Evolutionary conservation across 2,888 invertebrate species (phyloP).

Genomic region (Drosophila antonietae): DNA sequence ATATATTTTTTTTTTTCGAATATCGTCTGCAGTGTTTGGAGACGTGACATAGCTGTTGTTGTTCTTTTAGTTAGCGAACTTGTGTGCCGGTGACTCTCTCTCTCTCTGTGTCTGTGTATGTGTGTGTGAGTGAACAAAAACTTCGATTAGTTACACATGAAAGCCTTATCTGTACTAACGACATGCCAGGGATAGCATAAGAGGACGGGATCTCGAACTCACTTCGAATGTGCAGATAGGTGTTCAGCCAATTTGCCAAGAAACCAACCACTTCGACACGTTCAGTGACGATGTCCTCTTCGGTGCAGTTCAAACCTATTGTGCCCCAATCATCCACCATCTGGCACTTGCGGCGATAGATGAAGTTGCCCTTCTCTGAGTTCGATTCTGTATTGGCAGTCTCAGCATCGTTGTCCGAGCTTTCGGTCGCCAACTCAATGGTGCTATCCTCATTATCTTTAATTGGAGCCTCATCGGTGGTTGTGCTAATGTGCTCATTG

Average conservation of each 20-base stretch:
- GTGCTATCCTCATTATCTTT: conserved; percentile 33
- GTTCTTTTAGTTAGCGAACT: conserved; percentile 15
- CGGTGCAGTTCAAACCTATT: conserved; percentile 78
- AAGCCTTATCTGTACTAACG: conserved; percentile 48
- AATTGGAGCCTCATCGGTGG: conserved; percentile 22
- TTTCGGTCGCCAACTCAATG: conserved; percentile 21
- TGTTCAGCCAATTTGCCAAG: conserved; percentile 89
- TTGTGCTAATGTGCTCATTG: conserved; percentile 51
- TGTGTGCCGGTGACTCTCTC: conserved; percentile 7
- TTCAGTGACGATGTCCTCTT: conserved; percentile 69
- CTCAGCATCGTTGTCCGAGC: conserved; percentile 3
- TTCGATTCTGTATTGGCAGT: conserved; percentile 8
- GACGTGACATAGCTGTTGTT: conserved; percentile 54
- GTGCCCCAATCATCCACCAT: conserved; percentile 77
- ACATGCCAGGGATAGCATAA: conserved; percentile 39
- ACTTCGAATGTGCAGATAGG: conserved; percentile 89
- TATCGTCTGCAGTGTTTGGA: conserved; percentile 43
- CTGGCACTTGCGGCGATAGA: conserved; percentile 74
- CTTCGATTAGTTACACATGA: conserved; percentile 69
- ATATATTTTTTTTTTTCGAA: conserved; percentile 5
- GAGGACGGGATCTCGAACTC: conserved; percentile 84
- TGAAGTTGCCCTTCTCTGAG: conserved; percentile 59
- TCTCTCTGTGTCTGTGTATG: conserved; percentile 13
- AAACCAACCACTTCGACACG: conserved; percentile 87
- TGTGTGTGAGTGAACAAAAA: conserved; percentile 40